Evolutionary conservation across 2,797 vertebrate species (phyloP), one percentile per base, ranked within the genome.

Genomic region (Anguilla pacifica): DNA sequence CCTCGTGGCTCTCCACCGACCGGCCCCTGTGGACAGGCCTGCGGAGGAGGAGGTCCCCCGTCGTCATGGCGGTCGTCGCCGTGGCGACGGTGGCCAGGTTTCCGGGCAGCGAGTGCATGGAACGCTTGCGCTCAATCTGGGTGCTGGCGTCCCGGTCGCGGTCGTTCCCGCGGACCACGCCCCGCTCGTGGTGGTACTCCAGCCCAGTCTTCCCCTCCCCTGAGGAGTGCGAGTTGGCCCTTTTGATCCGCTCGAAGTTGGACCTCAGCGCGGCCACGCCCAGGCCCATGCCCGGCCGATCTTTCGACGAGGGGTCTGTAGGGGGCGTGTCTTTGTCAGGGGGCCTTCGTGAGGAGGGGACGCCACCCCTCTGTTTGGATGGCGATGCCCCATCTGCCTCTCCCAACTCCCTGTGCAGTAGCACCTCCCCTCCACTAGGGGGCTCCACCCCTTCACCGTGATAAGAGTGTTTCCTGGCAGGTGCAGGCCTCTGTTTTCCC

Each of bases 161-260:
- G 94, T 99, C 98, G 0, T 98, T 99, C 93, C 98, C 97, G 93
- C 97, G 96, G 86, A 98, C 97, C 85, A 99, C 92, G 83, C 98
- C 98, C 46, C 97, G 96, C 88, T 99, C 98, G 0, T 97, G 97
- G 93, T 99, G 98, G 92, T 98, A 99, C 89, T 99, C 98, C 95
- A 99, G 96, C 92, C 99, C 98, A 83, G 97, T 97, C 90, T 97
- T 89, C 53, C 96, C 92, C 61, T 98, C 97, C 0, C 96, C 96
- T 1, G 96, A 94, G 0, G 96, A 95, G 92, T 97, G 97, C 0
- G 96, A 97, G 90, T 96, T 98, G 85, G 96, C 97, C 64, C 97
- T 95, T 91, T 98, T 98, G 92, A 97, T 96, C 90, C 97, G 95
- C 94, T 99, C 98, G 91, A 99, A 98, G 95, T 97, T 98, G 91